Percentiles rank a stretch among this genome's conserved stretches.
These are phyloP conservation scores for Tenthredo mesomela DNA, from an alignment of 2,888 invertebrate genomes.

Conservation along the genomic window DNA sequence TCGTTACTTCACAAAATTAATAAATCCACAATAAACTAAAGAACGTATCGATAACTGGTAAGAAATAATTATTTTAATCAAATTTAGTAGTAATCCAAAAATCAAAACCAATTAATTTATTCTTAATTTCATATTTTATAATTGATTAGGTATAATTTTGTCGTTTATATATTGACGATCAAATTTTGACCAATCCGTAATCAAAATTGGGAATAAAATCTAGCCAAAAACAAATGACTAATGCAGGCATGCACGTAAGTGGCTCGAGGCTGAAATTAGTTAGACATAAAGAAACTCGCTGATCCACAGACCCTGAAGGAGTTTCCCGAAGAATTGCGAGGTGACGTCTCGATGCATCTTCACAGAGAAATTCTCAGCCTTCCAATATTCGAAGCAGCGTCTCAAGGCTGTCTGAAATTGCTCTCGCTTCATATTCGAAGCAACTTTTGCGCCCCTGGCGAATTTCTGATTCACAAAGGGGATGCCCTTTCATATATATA, in stretches of 20 bases:
- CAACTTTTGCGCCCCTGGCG: conserved; percentile 98
- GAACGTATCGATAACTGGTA: neutral
- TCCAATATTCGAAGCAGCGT: conserved; percentile 96
- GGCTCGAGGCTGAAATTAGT: conserved; percentile 1
- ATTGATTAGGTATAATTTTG: neutral
- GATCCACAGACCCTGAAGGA: conserved; percentile 91
- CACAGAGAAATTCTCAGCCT: conserved; percentile 96
- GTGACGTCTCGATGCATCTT: conserved; percentile 97
- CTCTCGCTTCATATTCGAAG: conserved; percentile 95
- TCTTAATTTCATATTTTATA: neutral
- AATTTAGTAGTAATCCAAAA: neutral
- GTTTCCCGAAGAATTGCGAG: conserved; percentile 96
- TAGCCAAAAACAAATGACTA: conserved; percentile 45
- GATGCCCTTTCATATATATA: conserved; percentile 96
- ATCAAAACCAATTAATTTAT: neutral
- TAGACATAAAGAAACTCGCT: neutral
- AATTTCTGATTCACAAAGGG: conserved; percentile 95
- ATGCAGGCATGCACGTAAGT: conserved; percentile 20
- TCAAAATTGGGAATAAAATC: neutral
- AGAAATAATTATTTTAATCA: neutral
- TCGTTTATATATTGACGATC: neutral
- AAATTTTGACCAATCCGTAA: neutral
- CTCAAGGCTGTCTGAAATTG: conserved; percentile 96
- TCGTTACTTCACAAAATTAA: neutral
- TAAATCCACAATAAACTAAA: neutral